Conservation (phyloP, 2,113 vertebrate species). For the Recurvirostra avosetta region DNA sequence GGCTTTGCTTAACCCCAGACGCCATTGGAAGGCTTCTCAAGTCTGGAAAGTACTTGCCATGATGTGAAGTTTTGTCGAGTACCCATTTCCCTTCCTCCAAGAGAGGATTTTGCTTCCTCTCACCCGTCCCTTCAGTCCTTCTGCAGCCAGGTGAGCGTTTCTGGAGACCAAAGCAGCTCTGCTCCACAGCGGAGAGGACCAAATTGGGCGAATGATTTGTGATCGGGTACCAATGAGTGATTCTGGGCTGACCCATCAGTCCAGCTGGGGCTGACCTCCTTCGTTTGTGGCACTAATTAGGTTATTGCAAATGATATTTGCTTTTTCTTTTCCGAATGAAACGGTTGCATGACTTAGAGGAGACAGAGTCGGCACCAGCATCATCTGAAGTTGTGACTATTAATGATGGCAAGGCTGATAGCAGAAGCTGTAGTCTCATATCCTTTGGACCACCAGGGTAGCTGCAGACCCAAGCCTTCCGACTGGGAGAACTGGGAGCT, state of each 20-base stretch:
- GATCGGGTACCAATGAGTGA: not conserved
- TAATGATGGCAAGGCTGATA: not conserved
- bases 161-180: not conserved
- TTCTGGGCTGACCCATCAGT: not conserved
- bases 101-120: not conserved
- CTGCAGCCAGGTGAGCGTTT: not conserved
- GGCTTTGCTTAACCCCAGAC: not conserved
- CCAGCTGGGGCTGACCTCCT: not conserved
- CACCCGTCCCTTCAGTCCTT: not conserved
- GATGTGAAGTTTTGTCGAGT: not conserved
- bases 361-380: not conserved
- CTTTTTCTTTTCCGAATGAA: not conserved
- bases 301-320: not conserved
- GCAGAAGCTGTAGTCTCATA: not conserved
- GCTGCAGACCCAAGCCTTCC: not conserved
- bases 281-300: not conserved
- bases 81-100: fast-evolving
- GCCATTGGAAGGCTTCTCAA: not conserved
- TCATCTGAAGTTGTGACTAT: not conserved
- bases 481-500: not conserved
- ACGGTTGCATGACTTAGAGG: not conserved
- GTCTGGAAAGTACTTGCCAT: not conserved
- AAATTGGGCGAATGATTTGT: not conserved
- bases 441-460: not conserved
- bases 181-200: not conserved